phyloP scores from a whole-genome alignment of 2,797 vertebrate species.

The Sebastes aleutianus region DNA sequence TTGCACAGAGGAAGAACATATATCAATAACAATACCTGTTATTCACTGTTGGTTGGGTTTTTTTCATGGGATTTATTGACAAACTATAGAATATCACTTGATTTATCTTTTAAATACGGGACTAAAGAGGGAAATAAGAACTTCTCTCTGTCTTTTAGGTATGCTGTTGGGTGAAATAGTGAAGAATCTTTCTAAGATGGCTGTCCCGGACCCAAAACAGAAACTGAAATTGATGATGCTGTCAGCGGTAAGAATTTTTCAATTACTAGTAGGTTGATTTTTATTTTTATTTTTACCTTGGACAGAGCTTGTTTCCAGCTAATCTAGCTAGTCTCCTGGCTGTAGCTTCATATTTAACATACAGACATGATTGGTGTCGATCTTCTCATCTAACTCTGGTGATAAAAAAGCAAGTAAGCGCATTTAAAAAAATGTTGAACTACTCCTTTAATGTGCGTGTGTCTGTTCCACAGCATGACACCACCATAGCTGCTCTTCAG shows the following conservation, averaged over 20 bases:
- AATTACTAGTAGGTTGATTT: not conserved
- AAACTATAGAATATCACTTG: too few relatives aligned
- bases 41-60: too few relatives aligned
- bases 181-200: conserved; percentile 86
- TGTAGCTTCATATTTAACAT: not conserved
- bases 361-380: not conserved
- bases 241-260: conserved; percentile 83
- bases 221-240: conserved; percentile 89
- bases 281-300: too few relatives aligned
- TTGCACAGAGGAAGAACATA: accelerated
- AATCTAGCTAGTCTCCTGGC: not conserved
- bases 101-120: too few relatives aligned
- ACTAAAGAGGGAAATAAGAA: accelerated
- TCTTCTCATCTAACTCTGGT: not conserved
- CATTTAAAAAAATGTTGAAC: not conserved
- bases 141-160: conserved; percentile 73
- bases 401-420: not conserved
- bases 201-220: conserved; percentile 63
- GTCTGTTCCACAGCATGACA: conserved; percentile 88
- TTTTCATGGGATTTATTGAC: too few relatives aligned
- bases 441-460: not conserved
- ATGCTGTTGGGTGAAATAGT: conserved; percentile 90
- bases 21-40: too few relatives aligned
- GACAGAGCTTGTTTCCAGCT: not conserved
- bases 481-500: conserved; percentile 91